Conservation (phyloP, 1,140 invertebrate genomes). For the Lycorma delicatula region DNA sequence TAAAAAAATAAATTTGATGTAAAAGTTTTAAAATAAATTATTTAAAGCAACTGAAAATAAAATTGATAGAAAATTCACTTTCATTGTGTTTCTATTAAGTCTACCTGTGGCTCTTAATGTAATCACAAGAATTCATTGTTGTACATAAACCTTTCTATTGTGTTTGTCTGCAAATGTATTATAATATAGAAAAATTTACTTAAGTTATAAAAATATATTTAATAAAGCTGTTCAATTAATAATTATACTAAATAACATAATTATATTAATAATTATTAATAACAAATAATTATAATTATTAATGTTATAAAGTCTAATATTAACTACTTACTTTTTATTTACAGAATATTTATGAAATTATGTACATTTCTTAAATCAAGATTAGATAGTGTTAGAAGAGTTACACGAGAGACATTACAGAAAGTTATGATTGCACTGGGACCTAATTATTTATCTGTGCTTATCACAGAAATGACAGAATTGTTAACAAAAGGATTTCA, state of each 20-base stretch:
- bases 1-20: too few species aligned
- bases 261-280: not conserved
- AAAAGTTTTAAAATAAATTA: too few species aligned
- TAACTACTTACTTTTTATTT: conserved; percentile 38
- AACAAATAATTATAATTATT: not conserved
- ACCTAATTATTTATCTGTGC: conserved; percentile 63
- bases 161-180: too few species aligned
- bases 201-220: not conserved
- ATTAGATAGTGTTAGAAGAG: conserved; percentile 75
- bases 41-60: too few species aligned
- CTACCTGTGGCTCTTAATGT: too few species aligned
- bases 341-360: conserved; percentile 79
- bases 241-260: conserved; percentile 12
- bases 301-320: not conserved
- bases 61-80: too few species aligned
- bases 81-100: too few species aligned
- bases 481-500: conserved; percentile 84
- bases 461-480: conserved; percentile 73
- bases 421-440: conserved; percentile 83
- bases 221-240: not conserved
- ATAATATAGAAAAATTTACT: too few species aligned
- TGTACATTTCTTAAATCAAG: conserved; percentile 83
- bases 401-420: conserved; percentile 77
- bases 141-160: too few species aligned
- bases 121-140: too few species aligned